Percentiles rank a stretch among this genome's conserved stretches.
These are phyloP conservation scores for Scaptomyza montana DNA, from an alignment of 1,140 invertebrate species.

Conservation along the genomic window DNA sequence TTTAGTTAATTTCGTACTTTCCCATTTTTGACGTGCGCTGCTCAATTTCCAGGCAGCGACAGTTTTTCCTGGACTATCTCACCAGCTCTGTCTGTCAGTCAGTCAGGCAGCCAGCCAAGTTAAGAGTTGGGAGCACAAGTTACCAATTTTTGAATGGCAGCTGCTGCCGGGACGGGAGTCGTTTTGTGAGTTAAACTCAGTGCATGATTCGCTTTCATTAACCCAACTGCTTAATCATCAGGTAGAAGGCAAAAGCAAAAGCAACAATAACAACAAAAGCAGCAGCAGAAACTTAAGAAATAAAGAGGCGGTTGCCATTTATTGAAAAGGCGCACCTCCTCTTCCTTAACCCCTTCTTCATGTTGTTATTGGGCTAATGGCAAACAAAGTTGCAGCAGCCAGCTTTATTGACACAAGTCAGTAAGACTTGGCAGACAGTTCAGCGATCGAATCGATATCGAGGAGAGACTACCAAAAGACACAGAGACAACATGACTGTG, in stretches of 20 bases:
- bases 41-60: conserved; percentile 46
- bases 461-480: conserved; percentile 36
- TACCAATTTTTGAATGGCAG: conserved; percentile 59
- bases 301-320: conserved; percentile 61
- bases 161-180: conserved; percentile 35
- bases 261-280: not conserved
- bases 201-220: conserved; percentile 80
- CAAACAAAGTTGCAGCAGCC: conserved; percentile 50
- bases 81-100: conserved; percentile 14
- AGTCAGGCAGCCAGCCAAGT: conserved; percentile 10
- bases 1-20: conserved; percentile 78
- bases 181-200: conserved; percentile 47
- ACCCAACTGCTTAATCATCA: conserved; percentile 78
- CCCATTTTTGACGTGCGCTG: conserved; percentile 74
- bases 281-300: conserved; percentile 6
- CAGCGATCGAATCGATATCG: conserved; percentile 38
- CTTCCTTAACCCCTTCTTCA: not conserved
- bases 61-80: conserved; percentile 62
- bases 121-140: conserved; percentile 20
- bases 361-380: conserved; percentile 18
- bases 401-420: conserved; percentile 75
- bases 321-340: conserved; percentile 51
- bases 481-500: conserved; percentile 43
- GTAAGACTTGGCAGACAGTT: conserved; percentile 37
- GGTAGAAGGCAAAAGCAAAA: conserved; percentile 12